Evolutionary conservation across 2,888 invertebrate genomes (phyloP), one percentile per base, ranked within the genome.

Genomic region (Tipula helvola): DNA sequence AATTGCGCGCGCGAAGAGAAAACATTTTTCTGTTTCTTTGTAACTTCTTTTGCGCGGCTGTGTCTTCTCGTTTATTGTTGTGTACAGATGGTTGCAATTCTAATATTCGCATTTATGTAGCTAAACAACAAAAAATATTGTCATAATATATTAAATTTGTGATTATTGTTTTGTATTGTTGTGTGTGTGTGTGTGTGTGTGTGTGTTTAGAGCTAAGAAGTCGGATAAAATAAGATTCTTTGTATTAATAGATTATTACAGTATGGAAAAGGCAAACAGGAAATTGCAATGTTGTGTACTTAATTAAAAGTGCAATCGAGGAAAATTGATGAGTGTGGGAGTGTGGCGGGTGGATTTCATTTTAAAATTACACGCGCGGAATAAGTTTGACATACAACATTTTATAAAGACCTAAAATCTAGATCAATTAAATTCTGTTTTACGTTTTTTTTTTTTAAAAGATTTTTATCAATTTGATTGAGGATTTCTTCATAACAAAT

Each of bases 401-500:
- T 28, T 71, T 71, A n/a, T n/a, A 71, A 71, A 71, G 28, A 28
- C 71, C 28, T 71, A 12, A 71, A 71, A 71, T 71, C 71, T 71
- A 28, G 71, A 71, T 71, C 71, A 71, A 71, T 71, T 71, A 71
- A 28, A 71, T 28, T 71, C 28, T 18, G 7, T 28, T 71, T 71
- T 28, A 5, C 8, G 52, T 16, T 52, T 12, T 16, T 52, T 71
- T n/a, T n/a, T 52, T 44, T 57, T 16, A 16, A 71, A n/a, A 71
- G 71, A 71, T 71, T 71, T 18, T 71, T 71, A 71, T 71, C 71
- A 71, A 71, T 71, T 28, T 71, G 71, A 71, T 71, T 71, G 71
- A 71, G 71, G 71, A 71, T 71, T 71, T 71, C 71, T 71, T 71
- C 71, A 71, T 71, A 71, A 71, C 71, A 71, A 71, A 71, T 71